Percentiles rank a stretch among this genome's conserved stretches.
Conservation (phyloP, 1,140 invertebrate genomes). For the Drosophila pectinifera region DNA sequence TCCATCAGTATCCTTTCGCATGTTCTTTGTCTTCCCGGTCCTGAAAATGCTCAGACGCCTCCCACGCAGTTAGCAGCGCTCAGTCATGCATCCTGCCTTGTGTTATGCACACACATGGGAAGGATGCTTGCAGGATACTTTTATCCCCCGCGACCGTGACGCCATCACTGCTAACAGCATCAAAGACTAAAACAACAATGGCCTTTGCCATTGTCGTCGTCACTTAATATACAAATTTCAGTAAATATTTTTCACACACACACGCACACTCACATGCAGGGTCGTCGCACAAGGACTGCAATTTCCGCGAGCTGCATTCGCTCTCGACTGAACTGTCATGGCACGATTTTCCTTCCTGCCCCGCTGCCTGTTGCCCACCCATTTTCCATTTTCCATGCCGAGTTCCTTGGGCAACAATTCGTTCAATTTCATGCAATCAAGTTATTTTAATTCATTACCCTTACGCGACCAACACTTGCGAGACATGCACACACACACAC, state of each 20-base stretch:
- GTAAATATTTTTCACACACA: constrained; percentile 73
- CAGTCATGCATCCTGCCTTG: constrained; percentile 73
- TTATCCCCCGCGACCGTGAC: constrained; percentile 39
- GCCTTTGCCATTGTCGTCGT: constrained; percentile 61
- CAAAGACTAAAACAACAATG: constrained; percentile 50
- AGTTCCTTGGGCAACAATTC: constrained; percentile 71
- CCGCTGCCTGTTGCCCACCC: not conserved
- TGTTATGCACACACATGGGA: constrained; percentile 38
- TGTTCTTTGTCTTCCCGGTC: constrained; percentile 27
- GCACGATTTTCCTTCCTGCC: constrained; percentile 18
- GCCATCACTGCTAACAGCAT: constrained; percentile 56
- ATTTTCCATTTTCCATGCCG: constrained; percentile 39
- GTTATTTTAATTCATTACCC: constrained; percentile 84
- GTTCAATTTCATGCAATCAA: constrained; percentile 83
- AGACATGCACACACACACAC: constrained; percentile 63
- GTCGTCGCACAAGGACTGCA: constrained; percentile 34
- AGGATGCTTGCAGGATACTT: constrained; percentile 20
- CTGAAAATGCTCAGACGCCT: constrained; percentile 20
- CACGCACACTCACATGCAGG: constrained; percentile 12
- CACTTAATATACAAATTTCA: constrained; percentile 83
- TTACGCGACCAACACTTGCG: constrained; percentile 80
- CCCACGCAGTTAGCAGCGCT: constrained; percentile 62
- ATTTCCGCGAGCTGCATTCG: constrained; percentile 44
- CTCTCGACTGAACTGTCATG: constrained; percentile 25
- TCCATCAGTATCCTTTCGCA: not conserved